Percentiles rank a stretch among this genome's conserved stretches.
These are phyloP conservation scores for Astreopora myriophthalma DNA, from an alignment of 64 coral and sea anemone species.

Conservation along the genomic window DNA sequence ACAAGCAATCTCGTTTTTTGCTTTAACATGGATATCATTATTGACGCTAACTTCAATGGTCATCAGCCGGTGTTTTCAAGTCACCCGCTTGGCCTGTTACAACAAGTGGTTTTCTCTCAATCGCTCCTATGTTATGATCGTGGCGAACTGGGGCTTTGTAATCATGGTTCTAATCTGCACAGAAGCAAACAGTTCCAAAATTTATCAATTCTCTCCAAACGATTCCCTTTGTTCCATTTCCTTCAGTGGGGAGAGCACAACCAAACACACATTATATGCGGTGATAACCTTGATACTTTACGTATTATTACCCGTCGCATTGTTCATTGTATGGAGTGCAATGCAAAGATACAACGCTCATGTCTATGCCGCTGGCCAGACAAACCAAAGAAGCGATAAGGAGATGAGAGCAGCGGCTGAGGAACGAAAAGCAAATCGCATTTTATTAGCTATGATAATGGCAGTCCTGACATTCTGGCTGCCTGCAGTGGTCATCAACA, in stretches of 20 bases:
- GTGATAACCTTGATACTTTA: neutral
- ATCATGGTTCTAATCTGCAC: neutral
- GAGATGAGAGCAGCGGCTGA: neutral
- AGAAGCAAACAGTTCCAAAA: neutral
- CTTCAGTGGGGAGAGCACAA: neutral
- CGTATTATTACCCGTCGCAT: neutral
- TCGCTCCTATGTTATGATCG: constrained; percentile 5
- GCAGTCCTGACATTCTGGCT: neutral
- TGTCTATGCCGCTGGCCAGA: neutral
- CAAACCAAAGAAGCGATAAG: neutral
- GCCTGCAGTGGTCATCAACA: neutral
- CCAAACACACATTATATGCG: neutral
- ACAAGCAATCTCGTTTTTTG: neutral
- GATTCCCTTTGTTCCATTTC: neutral
- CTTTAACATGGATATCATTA: neutral
- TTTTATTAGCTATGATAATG: neutral
- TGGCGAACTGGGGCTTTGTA: neutral
- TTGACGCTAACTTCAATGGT: neutral
- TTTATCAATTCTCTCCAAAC: neutral
- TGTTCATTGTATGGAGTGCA: neutral
- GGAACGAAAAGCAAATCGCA: constrained; percentile 3
- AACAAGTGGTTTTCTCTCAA: neutral
- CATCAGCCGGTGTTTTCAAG: neutral
- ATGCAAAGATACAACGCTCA: neutral
- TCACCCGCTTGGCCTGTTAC: neutral